Conservation (phyloP, 2,113 vertebrate genomes). For the Raja brachyura region DNA sequence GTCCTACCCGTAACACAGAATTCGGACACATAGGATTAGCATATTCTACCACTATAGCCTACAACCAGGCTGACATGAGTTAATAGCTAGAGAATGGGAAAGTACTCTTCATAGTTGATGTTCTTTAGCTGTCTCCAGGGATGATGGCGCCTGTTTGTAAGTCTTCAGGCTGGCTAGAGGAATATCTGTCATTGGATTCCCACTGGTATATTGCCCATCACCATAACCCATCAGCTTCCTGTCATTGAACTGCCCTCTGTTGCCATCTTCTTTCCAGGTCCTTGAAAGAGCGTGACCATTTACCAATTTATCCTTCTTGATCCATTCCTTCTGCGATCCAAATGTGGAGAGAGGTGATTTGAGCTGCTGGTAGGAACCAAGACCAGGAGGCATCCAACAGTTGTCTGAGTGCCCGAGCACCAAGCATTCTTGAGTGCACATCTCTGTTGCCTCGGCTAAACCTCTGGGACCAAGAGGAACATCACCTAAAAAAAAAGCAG, state of each 20-base stretch:
- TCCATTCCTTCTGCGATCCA: conserved; percentile 85
- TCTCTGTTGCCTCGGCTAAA: conserved; percentile 93
- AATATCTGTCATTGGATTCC: conserved; percentile 84
- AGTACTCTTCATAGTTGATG: conserved; percentile 84
- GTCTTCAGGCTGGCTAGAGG: conserved; percentile 92
- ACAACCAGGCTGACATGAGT: conserved; percentile 40
- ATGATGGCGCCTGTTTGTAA: conserved; percentile 77
- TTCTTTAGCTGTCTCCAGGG: conserved; percentile 85
- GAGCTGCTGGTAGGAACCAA: conserved; percentile 83
- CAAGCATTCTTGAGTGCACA: conserved; percentile 97
- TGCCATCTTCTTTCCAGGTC: conserved; percentile 89
- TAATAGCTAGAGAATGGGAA: conserved; percentile 53
- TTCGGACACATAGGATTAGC: conserved; percentile 75
- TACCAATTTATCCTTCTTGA: conserved; percentile 92
- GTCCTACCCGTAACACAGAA: conserved; percentile 75
- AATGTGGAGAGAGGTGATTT: conserved; percentile 90
- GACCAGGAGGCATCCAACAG: conserved; percentile 94
- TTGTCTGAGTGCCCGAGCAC: conserved; percentile 97
- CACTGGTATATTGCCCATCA: conserved; percentile 81
- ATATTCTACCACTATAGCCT: conserved; percentile 60
- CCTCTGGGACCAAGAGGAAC: conserved; percentile 87
- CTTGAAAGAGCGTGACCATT: conserved; percentile 92
- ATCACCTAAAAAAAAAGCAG: conserved; percentile 56
- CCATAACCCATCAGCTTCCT: conserved; percentile 83
- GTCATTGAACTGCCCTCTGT: conserved; percentile 86